Conservation (phyloP, 1,140 invertebrate species). For the Ceratina calcarata region DNA sequence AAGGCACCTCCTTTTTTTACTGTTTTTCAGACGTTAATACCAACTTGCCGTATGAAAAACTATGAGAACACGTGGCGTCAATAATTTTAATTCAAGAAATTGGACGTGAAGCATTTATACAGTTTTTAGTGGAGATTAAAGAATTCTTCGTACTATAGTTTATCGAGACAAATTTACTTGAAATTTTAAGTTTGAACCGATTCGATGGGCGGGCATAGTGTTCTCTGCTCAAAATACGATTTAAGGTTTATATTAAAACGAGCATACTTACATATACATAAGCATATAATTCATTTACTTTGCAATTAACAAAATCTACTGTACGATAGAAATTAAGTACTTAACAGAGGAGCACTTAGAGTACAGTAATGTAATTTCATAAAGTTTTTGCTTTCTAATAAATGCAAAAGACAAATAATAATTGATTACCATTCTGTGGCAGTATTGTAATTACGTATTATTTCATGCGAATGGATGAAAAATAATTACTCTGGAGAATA, state of each 20-base stretch:
- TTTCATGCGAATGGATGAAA: neutral
- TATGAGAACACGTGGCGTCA: constrained; percentile 82
- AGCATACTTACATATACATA: constrained; percentile 32
- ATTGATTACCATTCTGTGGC: constrained; percentile 49
- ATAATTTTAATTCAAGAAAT: constrained; percentile 77
- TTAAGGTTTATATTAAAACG: constrained; percentile 57
- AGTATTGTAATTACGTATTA: constrained; percentile 39
- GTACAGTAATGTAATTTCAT: constrained; percentile 47
- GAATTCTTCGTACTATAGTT: constrained; percentile 52
- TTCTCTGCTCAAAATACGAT: constrained; percentile 55
- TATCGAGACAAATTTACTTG: constrained; percentile 49
- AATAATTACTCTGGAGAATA: neutral
- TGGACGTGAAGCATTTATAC: constrained; percentile 71
- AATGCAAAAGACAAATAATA: constrained; percentile 60
- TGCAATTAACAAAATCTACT: constrained; percentile 61
- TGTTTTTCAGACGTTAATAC: constrained; percentile 93
- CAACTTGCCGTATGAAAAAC: constrained; percentile 93
- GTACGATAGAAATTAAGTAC: constrained; percentile 75
- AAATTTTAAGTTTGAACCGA: constrained; percentile 50
- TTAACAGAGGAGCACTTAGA: constrained; percentile 60
- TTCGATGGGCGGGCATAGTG: constrained; percentile 49
- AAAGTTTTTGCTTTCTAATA: constrained; percentile 67
- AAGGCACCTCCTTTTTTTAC: constrained; percentile 80
- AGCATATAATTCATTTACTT: constrained; percentile 56
- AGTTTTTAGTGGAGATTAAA: constrained; percentile 55